Evolutionary conservation across 2,113 vertebrate genomes (phyloP).

Genomic region (Otolemur garnettii): DNA sequence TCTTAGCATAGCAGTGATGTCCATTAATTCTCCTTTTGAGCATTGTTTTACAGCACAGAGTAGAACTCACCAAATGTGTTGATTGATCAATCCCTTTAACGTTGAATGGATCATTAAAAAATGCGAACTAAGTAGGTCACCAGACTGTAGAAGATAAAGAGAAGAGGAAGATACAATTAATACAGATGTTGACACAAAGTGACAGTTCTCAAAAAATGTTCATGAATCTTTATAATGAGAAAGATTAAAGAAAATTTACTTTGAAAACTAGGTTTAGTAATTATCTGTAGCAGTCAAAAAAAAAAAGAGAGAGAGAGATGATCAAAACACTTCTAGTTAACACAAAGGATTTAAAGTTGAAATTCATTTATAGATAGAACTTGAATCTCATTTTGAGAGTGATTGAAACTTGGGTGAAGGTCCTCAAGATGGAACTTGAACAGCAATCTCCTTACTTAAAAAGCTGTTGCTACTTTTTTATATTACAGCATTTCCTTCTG

Average conservation of each 20-base stretch:
- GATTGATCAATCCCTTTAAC: conserved; percentile 12
- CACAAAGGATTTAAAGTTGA: conserved; percentile 50
- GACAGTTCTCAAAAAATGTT: conserved; percentile 44
- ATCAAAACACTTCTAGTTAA: conserved; percentile 20
- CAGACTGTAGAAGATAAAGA: conserved; percentile 55
- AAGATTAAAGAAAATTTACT: conserved; percentile 71
- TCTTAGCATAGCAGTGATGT: not conserved
- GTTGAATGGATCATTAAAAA: conserved; percentile 52
- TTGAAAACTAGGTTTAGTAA: conserved; percentile 59
- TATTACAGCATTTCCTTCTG: not conserved
- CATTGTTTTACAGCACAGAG: not conserved
- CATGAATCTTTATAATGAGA: conserved; percentile 50
- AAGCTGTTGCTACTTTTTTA: not conserved
- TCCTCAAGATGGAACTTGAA: conserved; percentile 52
- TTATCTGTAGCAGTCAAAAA: conserved; percentile 13
- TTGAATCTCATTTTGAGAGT: conserved; percentile 53
- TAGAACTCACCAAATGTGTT: not conserved
- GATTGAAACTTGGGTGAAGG: conserved; percentile 4
- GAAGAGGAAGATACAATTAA: conserved; percentile 30
- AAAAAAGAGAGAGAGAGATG: conserved; percentile 39
- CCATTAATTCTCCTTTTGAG: not conserved
- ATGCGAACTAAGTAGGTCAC: conserved; percentile 32
- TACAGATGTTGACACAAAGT: conserved; percentile 66
- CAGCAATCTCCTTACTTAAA: not conserved
- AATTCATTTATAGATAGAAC: conserved; percentile 60